Percentiles rank a stretch among this genome's conserved stretches.
Evolutionary conservation across 2,888 invertebrate species (phyloP).

Genomic region (Blastobasis lacticolella): DNA sequence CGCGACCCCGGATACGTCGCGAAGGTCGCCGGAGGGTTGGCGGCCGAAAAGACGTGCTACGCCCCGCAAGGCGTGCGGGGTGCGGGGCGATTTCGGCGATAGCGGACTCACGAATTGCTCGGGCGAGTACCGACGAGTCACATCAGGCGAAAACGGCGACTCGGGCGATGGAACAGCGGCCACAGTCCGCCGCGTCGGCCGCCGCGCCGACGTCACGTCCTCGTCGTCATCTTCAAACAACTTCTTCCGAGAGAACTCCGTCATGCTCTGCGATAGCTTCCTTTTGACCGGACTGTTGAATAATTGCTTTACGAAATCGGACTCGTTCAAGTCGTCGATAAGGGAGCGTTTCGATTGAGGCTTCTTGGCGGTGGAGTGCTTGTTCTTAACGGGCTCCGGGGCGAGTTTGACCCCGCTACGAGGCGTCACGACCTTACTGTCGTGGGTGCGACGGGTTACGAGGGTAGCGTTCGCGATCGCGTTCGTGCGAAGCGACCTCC

Average conservation of each 20-base stretch:
- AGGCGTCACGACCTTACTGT: slow-evolving; percentile 43
- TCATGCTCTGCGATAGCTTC: slow-evolving; percentile 66
- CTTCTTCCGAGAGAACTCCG: slow-evolving; percentile 47
- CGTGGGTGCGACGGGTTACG: slow-evolving; percentile 21
- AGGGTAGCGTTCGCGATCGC: slow-evolving; percentile 12
- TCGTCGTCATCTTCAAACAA: slow-evolving; percentile 39
- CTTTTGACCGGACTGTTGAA: slow-evolving; percentile 66
- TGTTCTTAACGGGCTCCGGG: slow-evolving; percentile 57
- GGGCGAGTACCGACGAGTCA: slow-evolving; percentile 32
- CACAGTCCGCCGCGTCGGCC: slow-evolving; percentile 30
- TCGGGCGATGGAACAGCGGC: slow-evolving; percentile 25
- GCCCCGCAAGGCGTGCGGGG: slow-evolving; percentile 35
- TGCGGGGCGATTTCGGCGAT: slow-evolving; percentile 26
- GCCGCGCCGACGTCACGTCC: slow-evolving; percentile 18
- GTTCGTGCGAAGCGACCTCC: not conserved
- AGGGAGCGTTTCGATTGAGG: slow-evolving; percentile 60
- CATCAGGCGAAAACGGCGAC: slow-evolving; percentile 28
- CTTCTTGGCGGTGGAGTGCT: slow-evolving; percentile 65
- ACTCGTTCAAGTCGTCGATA: slow-evolving; percentile 57
- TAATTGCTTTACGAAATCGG: slow-evolving; percentile 55
- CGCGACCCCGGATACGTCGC: slow-evolving; percentile 36
- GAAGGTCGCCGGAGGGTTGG: slow-evolving; percentile 38
- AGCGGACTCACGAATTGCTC: slow-evolving; percentile 52
- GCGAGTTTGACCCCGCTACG: slow-evolving; percentile 43
- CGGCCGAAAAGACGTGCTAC: slow-evolving; percentile 37